Base-by-base conservation (phyloP, 2,888 invertebrate species). In the Cryptophagus acutangulus region DNA sequence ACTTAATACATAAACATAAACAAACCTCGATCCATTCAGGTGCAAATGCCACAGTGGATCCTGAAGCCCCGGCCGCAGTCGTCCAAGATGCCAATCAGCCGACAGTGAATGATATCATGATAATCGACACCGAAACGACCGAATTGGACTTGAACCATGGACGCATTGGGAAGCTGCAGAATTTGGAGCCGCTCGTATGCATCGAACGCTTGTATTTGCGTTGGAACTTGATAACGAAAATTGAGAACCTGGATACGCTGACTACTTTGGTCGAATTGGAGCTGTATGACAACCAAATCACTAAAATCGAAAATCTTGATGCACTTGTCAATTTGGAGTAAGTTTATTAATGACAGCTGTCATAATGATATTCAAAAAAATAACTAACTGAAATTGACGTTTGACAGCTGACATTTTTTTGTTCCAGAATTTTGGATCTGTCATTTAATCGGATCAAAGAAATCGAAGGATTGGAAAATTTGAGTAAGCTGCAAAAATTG, bases 211-310 rank as follows among this genome's bases (percentile, higher is more conserved):
- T 99, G 17, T 92, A 84, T 61, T 73, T 97, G 38, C 78, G 96
- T 28, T 96, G 96, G 87, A 99, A 99, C 71, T 74, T 95, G 6
- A 88, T 99, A 10, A 94, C 87, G 62, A 87, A 86, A 66, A 94
- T 99, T 53, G 94, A 95, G 66, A 93, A 94, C 59, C 67, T 97
- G 17, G 69, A 78, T 34, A 82, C 80, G 1, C 71, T 96, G 13
- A 77, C 75, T 2, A 86, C 84, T 0, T 74, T 99, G 8, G 77
- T 77, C 12, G 94, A 96, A 62, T 70, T 99, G 33, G 97, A 99
- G 62, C 71, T 99, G 2, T 95, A 97, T 68, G 99, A 99, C 68
- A 99, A 99, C 72, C 95, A 96, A 73, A 84, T 99, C 36, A 83
- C 83, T 1, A 78, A 81, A 51, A 90, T 99, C 53, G 93, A 94